Conservation (phyloP, 1,140 invertebrate species). For the Aphelinus atriplicis region DNA sequence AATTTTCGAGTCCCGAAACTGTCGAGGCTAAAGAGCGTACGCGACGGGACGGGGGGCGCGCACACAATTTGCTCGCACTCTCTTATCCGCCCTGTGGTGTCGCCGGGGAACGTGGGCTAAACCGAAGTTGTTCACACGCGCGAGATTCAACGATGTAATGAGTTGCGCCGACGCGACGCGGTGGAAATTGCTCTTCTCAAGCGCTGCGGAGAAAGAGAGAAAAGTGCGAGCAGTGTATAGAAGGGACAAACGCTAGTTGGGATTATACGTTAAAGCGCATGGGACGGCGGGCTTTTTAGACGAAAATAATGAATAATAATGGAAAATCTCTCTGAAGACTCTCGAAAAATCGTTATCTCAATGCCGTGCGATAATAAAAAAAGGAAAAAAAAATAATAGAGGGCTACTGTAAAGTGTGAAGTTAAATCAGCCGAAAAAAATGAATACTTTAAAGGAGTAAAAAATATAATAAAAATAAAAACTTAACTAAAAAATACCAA, state of each 20-base stretch:
- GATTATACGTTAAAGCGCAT: conserved; percentile 32
- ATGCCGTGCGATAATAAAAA: conserved; percentile 37
- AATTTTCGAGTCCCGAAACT: too few relatives aligned
- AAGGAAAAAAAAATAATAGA: conserved; percentile 33
- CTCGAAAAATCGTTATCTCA: conserved; percentile 41
- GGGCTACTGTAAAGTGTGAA: conserved; percentile 51
- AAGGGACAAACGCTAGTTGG: conserved; percentile 10
- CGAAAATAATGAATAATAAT: conserved; percentile 27
- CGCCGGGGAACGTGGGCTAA: neutral
- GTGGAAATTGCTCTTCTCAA: conserved; percentile 27
- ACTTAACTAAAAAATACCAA: conserved; percentile 26
- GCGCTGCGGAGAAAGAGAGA: conserved; percentile 25
- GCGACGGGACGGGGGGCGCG: neutral
- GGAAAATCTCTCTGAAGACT: conserved; percentile 38
- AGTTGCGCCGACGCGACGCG: neutral
- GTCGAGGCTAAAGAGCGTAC: too few relatives aligned
- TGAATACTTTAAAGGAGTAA: conserved; percentile 22
- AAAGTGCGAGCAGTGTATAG: conserved; percentile 9
- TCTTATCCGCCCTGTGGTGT: conserved; percentile 5
- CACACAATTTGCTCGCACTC: conserved; percentile 18
- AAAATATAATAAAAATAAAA: conserved; percentile 31
- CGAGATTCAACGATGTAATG: conserved; percentile 10
- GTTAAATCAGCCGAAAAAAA: conserved; percentile 40
- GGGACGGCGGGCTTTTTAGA: conserved; percentile 40
- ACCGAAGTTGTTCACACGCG: conserved; percentile 9